Evolutionary conservation across 2,113 vertebrate genomes (phyloP).

Genomic region (Climacteris rufus): DNA sequence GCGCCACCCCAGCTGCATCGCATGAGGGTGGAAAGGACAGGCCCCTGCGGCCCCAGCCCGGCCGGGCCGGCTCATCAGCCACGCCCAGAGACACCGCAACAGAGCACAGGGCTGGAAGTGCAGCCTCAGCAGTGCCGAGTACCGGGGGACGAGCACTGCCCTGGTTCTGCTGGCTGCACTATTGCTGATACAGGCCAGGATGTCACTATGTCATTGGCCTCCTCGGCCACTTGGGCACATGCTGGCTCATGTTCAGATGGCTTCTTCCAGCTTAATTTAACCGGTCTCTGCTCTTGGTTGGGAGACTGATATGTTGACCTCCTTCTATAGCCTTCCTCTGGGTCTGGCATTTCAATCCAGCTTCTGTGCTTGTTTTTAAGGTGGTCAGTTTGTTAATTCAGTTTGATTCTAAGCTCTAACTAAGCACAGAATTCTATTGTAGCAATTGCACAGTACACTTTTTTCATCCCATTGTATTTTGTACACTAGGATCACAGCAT

Average conservation of each 20-base stretch:
- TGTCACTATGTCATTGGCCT: neutral
- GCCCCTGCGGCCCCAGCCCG: too few relatives aligned
- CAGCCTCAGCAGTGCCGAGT: rapidly evolving
- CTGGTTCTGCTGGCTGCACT: neutral
- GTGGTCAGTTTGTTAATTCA: neutral
- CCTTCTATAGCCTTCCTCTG: neutral
- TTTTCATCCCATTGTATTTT: neutral
- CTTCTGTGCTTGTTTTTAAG: neutral
- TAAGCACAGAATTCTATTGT: neutral
- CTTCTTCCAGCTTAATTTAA: neutral
- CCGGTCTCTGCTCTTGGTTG: neutral
- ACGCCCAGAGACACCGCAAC: too few relatives aligned
- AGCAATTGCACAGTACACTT: neutral
- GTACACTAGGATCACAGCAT: neutral
- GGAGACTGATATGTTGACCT: neutral
- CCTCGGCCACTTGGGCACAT: neutral
- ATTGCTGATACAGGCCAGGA: neutral
- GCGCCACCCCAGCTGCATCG: too few relatives aligned
- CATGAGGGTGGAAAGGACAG: too few relatives aligned
- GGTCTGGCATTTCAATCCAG: neutral
- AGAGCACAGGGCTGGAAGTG: rapidly evolving
- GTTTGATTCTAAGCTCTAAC: neutral
- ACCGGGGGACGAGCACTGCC: rapidly evolving
- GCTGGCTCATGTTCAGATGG: neutral
- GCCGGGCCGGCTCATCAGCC: too few relatives aligned